phyloP scores from a whole-genome alignment of 2,888 invertebrate genomes.

The Chrysomela aeneicollis region DNA sequence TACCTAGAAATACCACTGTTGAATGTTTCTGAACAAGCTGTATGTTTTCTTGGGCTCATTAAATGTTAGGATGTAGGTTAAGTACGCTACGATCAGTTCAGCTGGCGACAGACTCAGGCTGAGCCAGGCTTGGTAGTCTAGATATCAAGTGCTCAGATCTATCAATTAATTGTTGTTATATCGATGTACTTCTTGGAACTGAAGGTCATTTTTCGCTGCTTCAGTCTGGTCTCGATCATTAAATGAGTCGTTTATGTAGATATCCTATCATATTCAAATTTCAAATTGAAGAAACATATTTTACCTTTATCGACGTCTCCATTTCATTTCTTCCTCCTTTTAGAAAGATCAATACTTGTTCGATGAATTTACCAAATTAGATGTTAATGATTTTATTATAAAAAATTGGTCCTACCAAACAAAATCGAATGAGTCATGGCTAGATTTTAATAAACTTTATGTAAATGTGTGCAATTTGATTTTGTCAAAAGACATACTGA shows the following conservation, averaged over 20 bases:
- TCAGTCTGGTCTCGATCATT: background rate
- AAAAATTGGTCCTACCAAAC: too few species aligned
- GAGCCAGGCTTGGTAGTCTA: conserved; percentile 57
- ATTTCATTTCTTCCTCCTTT: too few species aligned
- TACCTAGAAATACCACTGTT: conserved; percentile 44
- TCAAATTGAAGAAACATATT: too few species aligned
- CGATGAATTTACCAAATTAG: too few species aligned
- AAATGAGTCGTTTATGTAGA: background rate
- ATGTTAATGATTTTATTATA: too few species aligned
- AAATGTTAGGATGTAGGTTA: conserved; percentile 43
- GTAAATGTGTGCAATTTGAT: too few species aligned
- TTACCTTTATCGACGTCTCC: too few species aligned
- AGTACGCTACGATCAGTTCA: conserved; percentile 44
- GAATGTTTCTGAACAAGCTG: conserved; percentile 48
- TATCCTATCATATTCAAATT: too few species aligned
- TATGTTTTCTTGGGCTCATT: conserved; percentile 52
- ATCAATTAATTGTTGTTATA: conserved; percentile 59
- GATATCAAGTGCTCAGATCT: conserved; percentile 60
- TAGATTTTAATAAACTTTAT: too few species aligned
- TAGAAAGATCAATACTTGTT: too few species aligned
- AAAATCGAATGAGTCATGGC: too few species aligned
- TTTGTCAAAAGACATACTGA: too few species aligned
- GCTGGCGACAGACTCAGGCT: conserved; percentile 52
- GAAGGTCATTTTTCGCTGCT: conserved; percentile 49
- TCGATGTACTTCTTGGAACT: conserved; percentile 56